Conservation (phyloP, 2,888 invertebrate genomes). For the Micropterix aruncella region DNA sequence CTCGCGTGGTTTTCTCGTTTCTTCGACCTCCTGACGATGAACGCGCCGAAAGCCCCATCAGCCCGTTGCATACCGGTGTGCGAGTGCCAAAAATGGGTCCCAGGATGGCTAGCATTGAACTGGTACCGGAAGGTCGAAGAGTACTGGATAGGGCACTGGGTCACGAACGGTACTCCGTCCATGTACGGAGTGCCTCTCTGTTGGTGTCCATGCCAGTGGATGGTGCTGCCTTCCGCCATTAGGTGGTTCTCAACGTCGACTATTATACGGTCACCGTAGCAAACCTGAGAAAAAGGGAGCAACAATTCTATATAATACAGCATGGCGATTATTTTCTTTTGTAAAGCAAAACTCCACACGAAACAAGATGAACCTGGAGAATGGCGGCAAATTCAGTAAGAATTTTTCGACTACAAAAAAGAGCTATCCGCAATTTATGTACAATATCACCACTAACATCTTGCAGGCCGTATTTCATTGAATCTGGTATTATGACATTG, state of each 20-base stretch:
- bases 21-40: constrained; percentile 58
- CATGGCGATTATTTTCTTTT: no score
- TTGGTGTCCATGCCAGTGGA: constrained; percentile 90
- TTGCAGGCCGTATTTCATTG: no score
- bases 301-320: no score
- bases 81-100: constrained; percentile 74
- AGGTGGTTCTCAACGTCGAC: constrained; percentile 73
- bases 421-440: no score
- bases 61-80: constrained; percentile 69
- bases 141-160: constrained; percentile 72
- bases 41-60: constrained; percentile 69
- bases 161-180: constrained; percentile 79
- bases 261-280: constrained; percentile 68
- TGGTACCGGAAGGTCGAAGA: constrained; percentile 61
- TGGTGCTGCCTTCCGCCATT: constrained; percentile 66
- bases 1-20: constrained; percentile 45
- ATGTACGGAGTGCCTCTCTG: constrained; percentile 67
- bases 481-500: no score
- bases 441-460: no score
- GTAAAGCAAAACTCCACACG: no score
- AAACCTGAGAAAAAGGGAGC: constrained; percentile 46
- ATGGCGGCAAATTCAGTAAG: no score
- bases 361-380: no score
- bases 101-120: constrained; percentile 56
- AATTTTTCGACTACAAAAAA: no score